Base-by-base conservation (phyloP, 1,140 invertebrate genomes). In the Eubasilissa regina region DNA sequence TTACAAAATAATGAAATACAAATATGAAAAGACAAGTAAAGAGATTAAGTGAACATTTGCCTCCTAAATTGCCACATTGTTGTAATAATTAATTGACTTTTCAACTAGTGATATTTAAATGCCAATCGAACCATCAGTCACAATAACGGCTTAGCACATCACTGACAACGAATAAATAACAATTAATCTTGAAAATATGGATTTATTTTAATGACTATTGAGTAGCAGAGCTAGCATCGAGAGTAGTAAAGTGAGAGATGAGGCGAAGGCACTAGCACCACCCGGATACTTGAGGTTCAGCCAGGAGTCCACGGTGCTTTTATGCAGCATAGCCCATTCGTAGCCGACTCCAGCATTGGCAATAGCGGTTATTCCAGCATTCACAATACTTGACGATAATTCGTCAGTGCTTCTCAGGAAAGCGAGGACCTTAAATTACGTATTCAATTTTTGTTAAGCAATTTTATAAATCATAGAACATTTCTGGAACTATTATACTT, bases 271-370 rank as follows among this genome's bases (percentile, higher is more conserved):
- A 0, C 35, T 11, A 47, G 62, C 19, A 35, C 25, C 53, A 12
- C 62, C 62, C 1, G 9, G n/a, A 35, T 64, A 73, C 25, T 73
- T 73, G 19, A 19, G 7, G 0, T 53, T 10, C 11, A 73, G 12
- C 70, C 70, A 73, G 10, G 19, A 19, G 12, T 73, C 70, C 7
- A 73, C 45, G 4, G 48, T 73, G 4, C 11, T 17, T 19, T 73
- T 73, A 9, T 73, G 48, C 19, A 55, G 12, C 21, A n/a, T 73
- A 11, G 70, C 70, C 68, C 70, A 73, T 21, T 73, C 53, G 1
- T 15, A 73, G 70, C 21, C 51, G 4, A 44, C 21, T 53, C 70
- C 48, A 15, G 70, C 70, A 19, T 21, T 73, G 17, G 48, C 70
- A 10, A 73, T 43, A 10, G 70, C 53, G 11, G 12, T 15, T 8